These are phyloP conservation scores for Apodemia hepburni DNA, from an alignment of 2,888 invertebrate species.

Conservation along the genomic window DNA sequence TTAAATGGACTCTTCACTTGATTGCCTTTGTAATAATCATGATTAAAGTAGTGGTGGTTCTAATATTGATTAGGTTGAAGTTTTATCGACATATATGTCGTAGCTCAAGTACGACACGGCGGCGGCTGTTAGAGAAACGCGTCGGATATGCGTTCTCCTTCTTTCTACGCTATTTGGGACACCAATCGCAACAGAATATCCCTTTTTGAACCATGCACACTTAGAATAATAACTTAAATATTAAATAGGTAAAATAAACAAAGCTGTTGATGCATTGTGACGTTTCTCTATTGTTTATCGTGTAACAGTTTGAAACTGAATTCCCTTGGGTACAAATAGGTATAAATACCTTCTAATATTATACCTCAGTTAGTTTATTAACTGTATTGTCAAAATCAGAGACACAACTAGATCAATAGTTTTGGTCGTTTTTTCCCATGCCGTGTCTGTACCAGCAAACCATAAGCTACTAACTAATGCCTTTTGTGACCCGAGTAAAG, in stretches of 20 bases:
- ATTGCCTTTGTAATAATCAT: constrained; percentile 16
- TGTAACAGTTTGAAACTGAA: not conserved
- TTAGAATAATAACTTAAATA: not conserved
- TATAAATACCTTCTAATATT: not conserved
- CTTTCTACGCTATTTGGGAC: constrained; percentile 22
- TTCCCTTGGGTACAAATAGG: not conserved
- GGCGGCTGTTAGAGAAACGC: constrained; percentile 46
- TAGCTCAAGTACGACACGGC: constrained; percentile 32
- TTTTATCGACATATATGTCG: not conserved
- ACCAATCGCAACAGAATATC: constrained; percentile 36
- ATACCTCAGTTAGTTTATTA: too few relatives aligned
- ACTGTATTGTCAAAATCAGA: too few relatives aligned
- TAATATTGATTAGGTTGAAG: constrained; percentile 10
- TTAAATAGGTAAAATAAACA: not conserved
- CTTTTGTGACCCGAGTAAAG: too few relatives aligned
- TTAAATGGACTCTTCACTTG: constrained; percentile 16
- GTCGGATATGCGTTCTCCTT: constrained; percentile 21
- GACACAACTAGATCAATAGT: too few relatives aligned
- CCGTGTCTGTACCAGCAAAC: too few relatives aligned
- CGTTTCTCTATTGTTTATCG: not conserved
- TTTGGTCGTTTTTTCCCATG: too few relatives aligned
- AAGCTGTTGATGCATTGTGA: not conserved
- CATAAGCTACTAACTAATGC: too few relatives aligned
- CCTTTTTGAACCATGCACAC: constrained; percentile 33
- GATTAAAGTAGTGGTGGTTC: constrained; percentile 14